phyloP scores from a whole-genome alignment of 2,797 vertebrate species.

The Arnoldichthys spilopterus region DNA sequence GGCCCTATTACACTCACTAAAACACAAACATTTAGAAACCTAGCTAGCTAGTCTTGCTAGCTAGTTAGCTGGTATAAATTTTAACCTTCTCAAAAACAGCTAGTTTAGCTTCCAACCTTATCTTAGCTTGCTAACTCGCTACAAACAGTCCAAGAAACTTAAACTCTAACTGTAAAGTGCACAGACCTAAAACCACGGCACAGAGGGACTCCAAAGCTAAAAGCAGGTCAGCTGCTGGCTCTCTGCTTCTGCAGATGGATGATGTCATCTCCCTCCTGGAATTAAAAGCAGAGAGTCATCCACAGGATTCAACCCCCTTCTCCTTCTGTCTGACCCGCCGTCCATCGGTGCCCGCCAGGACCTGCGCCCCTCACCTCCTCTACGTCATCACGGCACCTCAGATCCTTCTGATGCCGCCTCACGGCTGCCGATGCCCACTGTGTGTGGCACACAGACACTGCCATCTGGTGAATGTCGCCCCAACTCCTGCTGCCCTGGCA shows the following conservation, averaged over 20 bases:
- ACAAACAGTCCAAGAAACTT: too few species aligned
- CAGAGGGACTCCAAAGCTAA: too few species aligned
- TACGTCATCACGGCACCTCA: slow-evolving; percentile 32
- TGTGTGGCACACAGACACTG: slow-evolving; percentile 53
- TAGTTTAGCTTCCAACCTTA: too few species aligned
- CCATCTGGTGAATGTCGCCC: slow-evolving; percentile 72
- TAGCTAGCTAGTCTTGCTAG: too few species aligned
- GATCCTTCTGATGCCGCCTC: slow-evolving; percentile 2
- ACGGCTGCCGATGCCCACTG: slow-evolving; percentile 28
- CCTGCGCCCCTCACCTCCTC: slow-evolving; percentile 13
- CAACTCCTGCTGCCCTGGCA: slow-evolving; percentile 64
- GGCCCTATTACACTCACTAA: too few species aligned
- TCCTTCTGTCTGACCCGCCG: slow-evolving; percentile 27
- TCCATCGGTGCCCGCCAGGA: slow-evolving; percentile 10
- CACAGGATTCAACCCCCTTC: slow-evolving; percentile 24
- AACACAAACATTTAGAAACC: too few species aligned
- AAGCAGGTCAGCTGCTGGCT: background rate
- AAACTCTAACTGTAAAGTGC: background rate
- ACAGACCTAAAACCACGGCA: background rate
- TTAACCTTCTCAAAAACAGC: too few species aligned
- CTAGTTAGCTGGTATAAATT: too few species aligned
- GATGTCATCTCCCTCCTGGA: slow-evolving; percentile 15
- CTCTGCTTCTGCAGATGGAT: background rate
- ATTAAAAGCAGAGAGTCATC: slow-evolving; percentile 59
- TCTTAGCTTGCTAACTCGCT: too few species aligned